Percentiles rank a stretch among this genome's conserved stretches.
These are phyloP conservation scores for Masnerella sp. DNA, from an alignment of 2,888 invertebrate species.

Conservation along the genomic window DNA sequence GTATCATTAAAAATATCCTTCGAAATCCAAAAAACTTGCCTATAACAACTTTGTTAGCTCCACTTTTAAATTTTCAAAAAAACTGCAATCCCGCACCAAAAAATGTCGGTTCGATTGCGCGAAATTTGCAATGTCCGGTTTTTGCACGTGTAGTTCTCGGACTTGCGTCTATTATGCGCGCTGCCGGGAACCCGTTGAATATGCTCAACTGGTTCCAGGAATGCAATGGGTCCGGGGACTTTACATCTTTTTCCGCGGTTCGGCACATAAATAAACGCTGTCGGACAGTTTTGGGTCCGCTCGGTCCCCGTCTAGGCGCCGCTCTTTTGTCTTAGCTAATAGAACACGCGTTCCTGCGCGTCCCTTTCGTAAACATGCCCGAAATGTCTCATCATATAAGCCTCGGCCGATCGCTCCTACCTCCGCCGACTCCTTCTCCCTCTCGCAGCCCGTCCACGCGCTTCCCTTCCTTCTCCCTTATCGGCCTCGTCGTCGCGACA, in stretches of 20 bases:
- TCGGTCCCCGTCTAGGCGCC: conserved; percentile 74
- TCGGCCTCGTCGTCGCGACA: conserved; percentile 58
- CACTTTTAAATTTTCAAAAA: too few relatives aligned
- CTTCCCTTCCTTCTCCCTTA: conserved; percentile 35
- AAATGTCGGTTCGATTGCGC: background rate
- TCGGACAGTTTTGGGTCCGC: conserved; percentile 69
- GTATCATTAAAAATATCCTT: too few relatives aligned
- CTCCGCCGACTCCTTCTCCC: conserved; percentile 38
- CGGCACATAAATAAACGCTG: conserved; percentile 76
- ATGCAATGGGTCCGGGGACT: conserved; percentile 71
- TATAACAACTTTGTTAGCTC: too few relatives aligned
- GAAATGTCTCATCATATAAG: conserved; percentile 76
- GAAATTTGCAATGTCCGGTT: background rate
- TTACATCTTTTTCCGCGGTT: conserved; percentile 77
- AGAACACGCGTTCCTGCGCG: conserved; percentile 76
- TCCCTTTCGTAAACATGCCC: conserved; percentile 74
- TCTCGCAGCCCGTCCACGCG: conserved; percentile 21
- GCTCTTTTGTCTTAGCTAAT: conserved; percentile 78
- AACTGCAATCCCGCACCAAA: too few relatives aligned
- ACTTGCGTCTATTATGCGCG: conserved; percentile 68
- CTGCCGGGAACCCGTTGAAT: conserved; percentile 69
- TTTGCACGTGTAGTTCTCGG: conserved; percentile 32
- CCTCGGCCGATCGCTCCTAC: conserved; percentile 69
- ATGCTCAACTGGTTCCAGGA: conserved; percentile 68
- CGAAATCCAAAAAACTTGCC: too few relatives aligned